These are phyloP conservation scores for Hermetia illucens DNA, from an alignment of 1,140 invertebrate species.

Conservation along the genomic window DNA sequence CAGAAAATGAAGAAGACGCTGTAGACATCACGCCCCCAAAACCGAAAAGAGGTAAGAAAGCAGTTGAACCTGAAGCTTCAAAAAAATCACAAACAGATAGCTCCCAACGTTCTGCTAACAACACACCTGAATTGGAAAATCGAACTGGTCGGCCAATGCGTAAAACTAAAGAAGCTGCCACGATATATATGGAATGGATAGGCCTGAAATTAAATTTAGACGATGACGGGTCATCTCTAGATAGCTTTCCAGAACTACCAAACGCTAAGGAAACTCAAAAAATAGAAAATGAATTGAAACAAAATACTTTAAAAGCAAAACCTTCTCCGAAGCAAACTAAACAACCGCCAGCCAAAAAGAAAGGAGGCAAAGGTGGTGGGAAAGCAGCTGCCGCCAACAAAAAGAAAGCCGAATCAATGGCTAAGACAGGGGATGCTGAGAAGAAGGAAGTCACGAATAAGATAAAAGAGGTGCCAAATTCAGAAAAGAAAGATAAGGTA, in stretches of 20 bases:
- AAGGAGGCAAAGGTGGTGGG: constrained; percentile 3
- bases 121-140: constrained; percentile 12
- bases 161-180: constrained; percentile 61
- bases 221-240: constrained; percentile 44
- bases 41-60: constrained; percentile 14
- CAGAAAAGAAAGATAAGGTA: too few species aligned
- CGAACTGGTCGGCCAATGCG: constrained; percentile 39
- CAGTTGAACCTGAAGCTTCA: constrained; percentile 9
- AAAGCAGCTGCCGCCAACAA: constrained; percentile 4
- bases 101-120: constrained; percentile 5
- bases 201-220: constrained; percentile 48
- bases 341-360: constrained; percentile 8
- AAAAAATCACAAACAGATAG: background rate
- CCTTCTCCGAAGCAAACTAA: constrained; percentile 11
- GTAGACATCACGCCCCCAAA: constrained; percentile 12
- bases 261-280: constrained; percentile 44
- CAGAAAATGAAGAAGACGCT: constrained; percentile 4
- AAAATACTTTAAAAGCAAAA: constrained; percentile 28
- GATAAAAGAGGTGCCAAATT: too few species aligned
- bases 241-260: constrained; percentile 51
- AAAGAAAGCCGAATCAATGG: constrained; percentile 5
- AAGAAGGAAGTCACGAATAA: too few species aligned
- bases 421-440: constrained; percentile 7
- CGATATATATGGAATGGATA: constrained; percentile 59
- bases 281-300: constrained; percentile 45